Conservation (phyloP, 2,797 vertebrate species). For the Gallinago nigripennis region DNA sequence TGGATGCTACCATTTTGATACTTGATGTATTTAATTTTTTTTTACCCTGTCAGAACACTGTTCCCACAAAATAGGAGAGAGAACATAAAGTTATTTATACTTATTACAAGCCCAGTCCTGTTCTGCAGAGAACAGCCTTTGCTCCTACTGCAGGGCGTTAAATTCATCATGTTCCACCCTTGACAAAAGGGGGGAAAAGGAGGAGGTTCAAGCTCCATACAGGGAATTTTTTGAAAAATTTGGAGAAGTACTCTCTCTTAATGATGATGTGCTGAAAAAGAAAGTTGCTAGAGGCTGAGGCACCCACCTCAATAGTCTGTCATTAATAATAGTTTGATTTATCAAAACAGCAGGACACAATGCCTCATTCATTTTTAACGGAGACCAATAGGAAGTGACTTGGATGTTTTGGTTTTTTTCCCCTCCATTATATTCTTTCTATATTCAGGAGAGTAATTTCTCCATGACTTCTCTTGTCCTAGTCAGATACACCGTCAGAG, state of each 20-base stretch:
- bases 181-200: neutral
- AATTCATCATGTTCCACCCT: neutral
- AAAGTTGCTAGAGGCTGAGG: neutral
- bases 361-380: neutral
- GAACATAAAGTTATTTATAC: fast-evolving
- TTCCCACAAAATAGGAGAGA: neutral
- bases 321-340: neutral
- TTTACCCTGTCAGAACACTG: neutral
- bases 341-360: neutral
- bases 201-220: neutral
- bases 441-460: neutral
- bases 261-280: neutral
- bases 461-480: neutral
- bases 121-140: neutral
- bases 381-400: neutral
- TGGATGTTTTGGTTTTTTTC: neutral
- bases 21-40: neutral
- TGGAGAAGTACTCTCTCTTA: neutral
- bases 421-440: neutral
- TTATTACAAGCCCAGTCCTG: neutral
- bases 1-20: neutral
- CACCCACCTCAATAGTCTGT: neutral
- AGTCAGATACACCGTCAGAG: neutral
- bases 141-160: neutral
- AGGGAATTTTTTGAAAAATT: neutral